Conservation (phyloP, 2,888 invertebrate species). For the Eustalomyia histrio region DNA sequence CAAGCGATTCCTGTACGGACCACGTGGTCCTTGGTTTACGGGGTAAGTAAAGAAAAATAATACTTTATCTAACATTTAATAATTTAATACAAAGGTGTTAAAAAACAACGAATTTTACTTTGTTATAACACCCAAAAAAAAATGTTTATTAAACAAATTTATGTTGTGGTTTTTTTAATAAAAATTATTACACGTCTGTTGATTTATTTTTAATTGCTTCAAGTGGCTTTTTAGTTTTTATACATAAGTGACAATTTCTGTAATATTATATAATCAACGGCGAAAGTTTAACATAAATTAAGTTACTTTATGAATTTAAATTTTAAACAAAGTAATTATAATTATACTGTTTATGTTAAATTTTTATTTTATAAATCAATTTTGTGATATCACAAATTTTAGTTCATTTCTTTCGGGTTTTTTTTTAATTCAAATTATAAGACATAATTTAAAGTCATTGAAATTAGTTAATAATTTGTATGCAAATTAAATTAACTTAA, state of each 20-base stretch:
- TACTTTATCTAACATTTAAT: neutral
- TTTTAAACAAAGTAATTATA: neutral
- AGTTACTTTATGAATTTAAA: slow-evolving; percentile 26
- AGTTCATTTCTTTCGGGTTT: too few species aligned
- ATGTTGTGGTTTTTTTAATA: neutral
- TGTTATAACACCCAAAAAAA: slow-evolving; percentile 5
- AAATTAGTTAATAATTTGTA: slow-evolving; percentile 1
- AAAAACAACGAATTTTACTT: slow-evolving; percentile 6
- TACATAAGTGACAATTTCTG: slow-evolving; percentile 2
- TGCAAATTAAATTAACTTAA: neutral
- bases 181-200: neutral
- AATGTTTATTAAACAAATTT: slow-evolving; percentile 28
- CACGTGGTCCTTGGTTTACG: slow-evolving; percentile 80
- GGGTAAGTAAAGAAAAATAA: slow-evolving; percentile 73
- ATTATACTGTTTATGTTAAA: neutral
- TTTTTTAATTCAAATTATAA: neutral
- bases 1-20: slow-evolving; percentile 81
- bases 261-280: slow-evolving; percentile 41
- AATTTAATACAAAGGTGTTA: slow-evolving; percentile 8
- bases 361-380: neutral
- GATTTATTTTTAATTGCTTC: neutral
- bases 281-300: slow-evolving; percentile 44
- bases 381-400: neutral
- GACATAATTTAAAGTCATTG: slow-evolving; percentile 7
- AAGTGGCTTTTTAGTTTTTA: neutral